Evolutionary conservation across 2,113 vertebrate genomes (phyloP), one percentile per base, ranked within the genome.

Genomic region (Fulmarus glacialis): DNA sequence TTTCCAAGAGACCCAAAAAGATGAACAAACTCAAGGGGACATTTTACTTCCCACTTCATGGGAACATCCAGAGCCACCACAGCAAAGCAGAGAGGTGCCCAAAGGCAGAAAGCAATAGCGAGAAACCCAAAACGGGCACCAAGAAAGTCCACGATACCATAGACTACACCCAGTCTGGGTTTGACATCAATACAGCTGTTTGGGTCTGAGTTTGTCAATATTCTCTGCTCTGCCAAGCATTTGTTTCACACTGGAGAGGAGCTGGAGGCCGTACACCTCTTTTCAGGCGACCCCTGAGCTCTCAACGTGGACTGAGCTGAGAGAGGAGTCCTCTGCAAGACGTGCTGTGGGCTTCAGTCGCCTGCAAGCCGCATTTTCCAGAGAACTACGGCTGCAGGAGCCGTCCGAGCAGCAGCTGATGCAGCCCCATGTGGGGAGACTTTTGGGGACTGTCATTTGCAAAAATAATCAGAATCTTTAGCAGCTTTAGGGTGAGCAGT

Each of bases 101-200:
- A 0, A 97, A 97, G 90, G 82, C 88, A 30, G 98, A 98, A 5
- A 68, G 95, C 16, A 96, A 67, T 0, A 47, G 68, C 2, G 96
- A 98, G 77, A 98, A 96, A 89, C 81, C 98, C 97, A 98, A 90
- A 93, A 50, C 40, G 9, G 96, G 98, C 95, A 71, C 87, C 91
- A 96, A 97, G 94, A 97, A 98, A 93, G 95, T 96, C 77, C 98
- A 97, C 11, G 97, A 97, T 21, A 42, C 96, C 80, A 82, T 93
- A 78, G 97, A 98, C 90, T 98, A 95, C 97, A 79, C 96, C 96
- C 98, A 98, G 70, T 97, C 98, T 0, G 98, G 99, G 75, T 99
- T 99, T 98, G 99, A 99, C 95, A 98, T 99, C 96, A 99, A 99
- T 95, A 99, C 99, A 60, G 99, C 99, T 43, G 99, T 99, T 40